phyloP scores from a whole-genome alignment of 2,888 invertebrate genomes.

The Epinotia nisella region DNA sequence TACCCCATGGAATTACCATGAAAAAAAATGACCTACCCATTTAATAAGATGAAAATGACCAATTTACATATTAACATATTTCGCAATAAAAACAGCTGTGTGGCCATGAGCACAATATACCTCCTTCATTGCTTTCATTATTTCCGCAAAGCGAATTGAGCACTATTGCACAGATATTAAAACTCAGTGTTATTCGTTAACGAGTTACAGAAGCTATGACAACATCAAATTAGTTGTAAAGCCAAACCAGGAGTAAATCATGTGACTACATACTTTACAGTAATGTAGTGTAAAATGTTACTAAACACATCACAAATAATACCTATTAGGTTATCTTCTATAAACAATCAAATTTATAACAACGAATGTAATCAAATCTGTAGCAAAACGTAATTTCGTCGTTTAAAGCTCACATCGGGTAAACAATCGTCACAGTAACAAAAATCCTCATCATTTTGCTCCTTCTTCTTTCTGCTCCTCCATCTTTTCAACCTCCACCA shows the following conservation, averaged over 20 bases:
- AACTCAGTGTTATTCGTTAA: slow-evolving; percentile 3
- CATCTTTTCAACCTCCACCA: slow-evolving; percentile 92
- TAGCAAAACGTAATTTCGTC: slow-evolving; percentile 46
- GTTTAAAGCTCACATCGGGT: slow-evolving; percentile 78
- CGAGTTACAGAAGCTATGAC: not conserved
- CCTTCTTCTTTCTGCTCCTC: slow-evolving; percentile 84
- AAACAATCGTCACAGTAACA: slow-evolving; percentile 92
- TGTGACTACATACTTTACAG: slow-evolving; percentile 9
- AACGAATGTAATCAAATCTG: slow-evolving; percentile 33
- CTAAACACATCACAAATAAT: slow-evolving; percentile 26
- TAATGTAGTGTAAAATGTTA: not conserved
- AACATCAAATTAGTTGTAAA: slow-evolving; percentile 14
- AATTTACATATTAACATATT: not conserved
- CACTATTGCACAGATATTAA: slow-evolving; percentile 19
- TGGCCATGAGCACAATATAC: slow-evolving; percentile 31
- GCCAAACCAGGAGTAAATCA: slow-evolving; percentile 11
- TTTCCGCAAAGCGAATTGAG: slow-evolving; percentile 13
- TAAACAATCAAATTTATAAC: slow-evolving; percentile 41
- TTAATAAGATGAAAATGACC: not conserved
- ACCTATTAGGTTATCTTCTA: slow-evolving; percentile 35
- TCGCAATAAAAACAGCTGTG: slow-evolving; percentile 8
- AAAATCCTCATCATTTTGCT: slow-evolving; percentile 85
- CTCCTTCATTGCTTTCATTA: slow-evolving; percentile 4
- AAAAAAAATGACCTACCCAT: too few relatives aligned
- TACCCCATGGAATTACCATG: too few relatives aligned